phyloP scores from a whole-genome alignment of 1,140 invertebrate genomes.

The Venturia canescens region DNA sequence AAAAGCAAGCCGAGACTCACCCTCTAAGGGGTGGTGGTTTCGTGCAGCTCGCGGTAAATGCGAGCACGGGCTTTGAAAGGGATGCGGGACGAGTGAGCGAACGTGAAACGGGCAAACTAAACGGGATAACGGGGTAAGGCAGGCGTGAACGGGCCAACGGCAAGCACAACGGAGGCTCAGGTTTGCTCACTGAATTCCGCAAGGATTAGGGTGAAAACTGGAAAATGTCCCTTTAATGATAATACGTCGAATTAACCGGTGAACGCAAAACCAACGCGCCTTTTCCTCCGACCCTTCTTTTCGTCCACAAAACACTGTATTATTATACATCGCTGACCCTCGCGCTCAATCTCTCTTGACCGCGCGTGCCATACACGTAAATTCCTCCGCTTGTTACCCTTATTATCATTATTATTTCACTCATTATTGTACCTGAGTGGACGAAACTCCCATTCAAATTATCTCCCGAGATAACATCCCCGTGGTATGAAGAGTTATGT shows the following conservation, averaged over 20 bases:
- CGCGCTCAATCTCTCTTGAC: slow-evolving; percentile 28
- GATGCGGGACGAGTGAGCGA: slow-evolving; percentile 47
- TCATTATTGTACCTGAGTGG: slow-evolving; percentile 22
- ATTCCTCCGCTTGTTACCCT: slow-evolving; percentile 13
- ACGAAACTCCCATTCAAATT: slow-evolving; percentile 33
- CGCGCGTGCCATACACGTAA: slow-evolving; percentile 19
- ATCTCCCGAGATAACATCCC: slow-evolving; percentile 28
- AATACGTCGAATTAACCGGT: slow-evolving; percentile 70
- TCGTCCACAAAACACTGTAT: slow-evolving; percentile 34
- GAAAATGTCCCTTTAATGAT: slow-evolving; percentile 77
- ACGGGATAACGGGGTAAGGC: slow-evolving; percentile 65
- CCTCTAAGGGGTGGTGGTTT: slow-evolving; percentile 3
- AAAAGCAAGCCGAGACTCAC: slow-evolving; percentile 53
- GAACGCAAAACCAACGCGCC: slow-evolving; percentile 47
- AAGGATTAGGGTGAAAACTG: slow-evolving; percentile 77
- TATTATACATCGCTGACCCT: slow-evolving; percentile 45
- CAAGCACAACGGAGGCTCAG: slow-evolving; percentile 44
- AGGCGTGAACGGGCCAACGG: slow-evolving; percentile 63
- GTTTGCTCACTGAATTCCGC: slow-evolving; percentile 75
- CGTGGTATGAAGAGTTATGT: neutral
- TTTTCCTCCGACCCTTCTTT: slow-evolving; percentile 51
- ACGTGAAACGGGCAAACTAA: slow-evolving; percentile 32
- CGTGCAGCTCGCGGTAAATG: slow-evolving; percentile 44
- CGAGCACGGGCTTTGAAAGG: slow-evolving; percentile 48
- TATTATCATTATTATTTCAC: slow-evolving; percentile 11